Percentiles rank a stretch among this genome's conserved stretches.
Evolutionary conservation across 2,888 invertebrate species (phyloP).

Genomic region (Chesias legatella): DNA sequence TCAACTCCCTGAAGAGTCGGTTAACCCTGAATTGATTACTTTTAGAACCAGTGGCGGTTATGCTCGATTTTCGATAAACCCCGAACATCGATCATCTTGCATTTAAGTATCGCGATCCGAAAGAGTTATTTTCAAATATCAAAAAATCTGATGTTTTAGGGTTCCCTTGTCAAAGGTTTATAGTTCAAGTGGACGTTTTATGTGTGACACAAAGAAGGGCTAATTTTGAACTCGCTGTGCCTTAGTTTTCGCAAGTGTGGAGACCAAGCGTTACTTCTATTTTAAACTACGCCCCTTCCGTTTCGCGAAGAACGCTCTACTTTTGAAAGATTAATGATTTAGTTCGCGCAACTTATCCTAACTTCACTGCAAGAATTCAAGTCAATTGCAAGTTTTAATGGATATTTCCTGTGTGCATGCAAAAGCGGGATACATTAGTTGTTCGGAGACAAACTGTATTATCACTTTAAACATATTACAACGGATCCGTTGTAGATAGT

Average conservation of each 20-base stretch:
- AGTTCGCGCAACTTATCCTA: slow-evolving; percentile 57
- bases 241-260: too few relatives aligned
- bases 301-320: slow-evolving; percentile 24
- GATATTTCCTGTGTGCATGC: slow-evolving; percentile 55
- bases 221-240: slow-evolving; percentile 4
- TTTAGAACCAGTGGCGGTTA: slow-evolving; percentile 26
- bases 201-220: too few relatives aligned
- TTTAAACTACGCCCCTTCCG: slow-evolving; percentile 10
- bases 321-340: slow-evolving; percentile 66
- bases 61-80: slow-evolving; percentile 39
- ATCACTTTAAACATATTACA: too few relatives aligned
- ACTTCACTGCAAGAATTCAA: slow-evolving; percentile 49
- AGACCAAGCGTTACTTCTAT: neutral
- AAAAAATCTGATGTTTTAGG: slow-evolving; percentile 1
- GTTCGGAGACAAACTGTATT: slow-evolving; percentile 5
- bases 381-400: slow-evolving; percentile 65
- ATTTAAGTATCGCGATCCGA: slow-evolving; percentile 40
- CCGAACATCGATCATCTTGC: slow-evolving; percentile 47
- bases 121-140: slow-evolving; percentile 38
- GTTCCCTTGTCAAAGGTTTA: neutral
- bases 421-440: slow-evolving; percentile 33
- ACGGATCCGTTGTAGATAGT: too few relatives aligned
- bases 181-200: too few relatives aligned
- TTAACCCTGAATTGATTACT: slow-evolving; percentile 20
- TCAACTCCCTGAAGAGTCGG: slow-evolving; percentile 6